Conservation (phyloP, 2,113 vertebrate genomes). For the Semicossyphus pulcher region DNA sequence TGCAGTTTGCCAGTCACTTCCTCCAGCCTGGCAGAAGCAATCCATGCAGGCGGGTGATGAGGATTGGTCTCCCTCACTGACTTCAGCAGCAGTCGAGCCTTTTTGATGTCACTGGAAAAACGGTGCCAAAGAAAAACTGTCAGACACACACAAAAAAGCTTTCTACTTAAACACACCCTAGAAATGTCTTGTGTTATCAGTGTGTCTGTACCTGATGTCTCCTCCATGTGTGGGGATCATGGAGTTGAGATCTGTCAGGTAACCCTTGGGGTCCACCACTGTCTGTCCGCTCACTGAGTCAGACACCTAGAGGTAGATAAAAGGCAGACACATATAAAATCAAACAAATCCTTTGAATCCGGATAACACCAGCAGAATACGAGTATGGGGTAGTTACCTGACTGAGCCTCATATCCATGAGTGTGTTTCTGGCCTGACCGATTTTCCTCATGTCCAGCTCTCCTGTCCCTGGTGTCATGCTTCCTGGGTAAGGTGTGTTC, state of each 20-base stretch:
- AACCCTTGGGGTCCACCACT: slow-evolving; percentile 98
- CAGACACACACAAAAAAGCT: slow-evolving; percentile 1
- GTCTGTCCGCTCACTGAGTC: slow-evolving; percentile 98
- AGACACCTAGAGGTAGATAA: slow-evolving; percentile 86
- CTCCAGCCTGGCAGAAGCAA: slow-evolving; percentile 95
- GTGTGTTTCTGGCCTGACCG: slow-evolving; percentile 96
- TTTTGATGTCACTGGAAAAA: slow-evolving; percentile 94
- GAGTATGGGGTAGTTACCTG: slow-evolving; percentile 84
- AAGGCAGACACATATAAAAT: not conserved
- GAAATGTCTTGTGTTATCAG: fast-evolving
- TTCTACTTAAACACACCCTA: not conserved
- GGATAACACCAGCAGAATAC: not conserved
- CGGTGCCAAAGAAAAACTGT: slow-evolving; percentile 13
- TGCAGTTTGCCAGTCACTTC: slow-evolving; percentile 98
- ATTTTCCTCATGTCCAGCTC: slow-evolving; percentile 99
- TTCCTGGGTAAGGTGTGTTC: slow-evolving; percentile 95
- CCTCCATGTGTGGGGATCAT: slow-evolving; percentile 99
- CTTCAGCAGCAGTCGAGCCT: slow-evolving; percentile 95
- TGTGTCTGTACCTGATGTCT: slow-evolving; percentile 92
- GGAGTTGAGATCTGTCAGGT: slow-evolving; percentile 97
- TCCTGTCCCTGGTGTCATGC: slow-evolving; percentile 95
- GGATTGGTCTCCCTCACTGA: slow-evolving; percentile 98
- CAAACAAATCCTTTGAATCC: not conserved
- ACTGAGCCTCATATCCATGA: slow-evolving; percentile 99
- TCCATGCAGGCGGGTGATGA: slow-evolving; percentile 98